Base-by-base conservation (phyloP, 2,113 vertebrate genomes). In the Corydoras sp. region DNA sequence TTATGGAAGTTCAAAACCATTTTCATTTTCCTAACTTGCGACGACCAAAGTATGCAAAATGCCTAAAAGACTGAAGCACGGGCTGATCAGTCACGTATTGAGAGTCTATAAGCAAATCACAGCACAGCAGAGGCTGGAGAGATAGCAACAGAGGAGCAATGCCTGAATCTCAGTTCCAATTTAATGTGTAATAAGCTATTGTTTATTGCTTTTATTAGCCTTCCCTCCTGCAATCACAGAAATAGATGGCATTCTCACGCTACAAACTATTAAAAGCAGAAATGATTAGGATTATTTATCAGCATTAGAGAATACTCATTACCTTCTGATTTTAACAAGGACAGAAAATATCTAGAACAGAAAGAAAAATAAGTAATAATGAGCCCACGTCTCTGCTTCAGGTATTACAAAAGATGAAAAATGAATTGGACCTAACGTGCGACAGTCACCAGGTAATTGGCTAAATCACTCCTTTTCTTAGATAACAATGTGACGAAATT, bases 401-500 rank as follows among this genome's bases (percentile, higher is more conserved):
- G 4, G 35, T 43, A 43, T 43, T 43, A 43, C 35, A 43, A 43
- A 43, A 43, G 35, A 43, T 8, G 35, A 43, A 43, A n/a, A 56
- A n/a, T 56, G 6, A 56, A 4, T 13, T 7, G 6, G n/a, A 56
- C 15, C 6, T 2, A 15, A 14, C 6, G 2, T n/a, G 61, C 63
- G 73, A 72, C 11, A 12, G 63, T 67, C 53, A 55, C 48, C 15
- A 14, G 60, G 54, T 72, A 51, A 73, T 73, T 53, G 50, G 71
- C 62, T 29, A 53, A 56, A 43, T 65, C 43, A 51, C 31, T 56
- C 58, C 67, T 8, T 43, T 75, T 11, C 50, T 56, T 50, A 58
- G 66, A 56, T 62, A 58, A 74, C 51, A 65, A 56, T 15, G 12
- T 53, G 15, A 68, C 61, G 65, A 74, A 48, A 74, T 61, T 61